A percentile compares a stretch with the other conserved stretches of the same genome.
Conservation (phyloP, 2,113 vertebrate species). For the Ciconia stormi region DNA sequence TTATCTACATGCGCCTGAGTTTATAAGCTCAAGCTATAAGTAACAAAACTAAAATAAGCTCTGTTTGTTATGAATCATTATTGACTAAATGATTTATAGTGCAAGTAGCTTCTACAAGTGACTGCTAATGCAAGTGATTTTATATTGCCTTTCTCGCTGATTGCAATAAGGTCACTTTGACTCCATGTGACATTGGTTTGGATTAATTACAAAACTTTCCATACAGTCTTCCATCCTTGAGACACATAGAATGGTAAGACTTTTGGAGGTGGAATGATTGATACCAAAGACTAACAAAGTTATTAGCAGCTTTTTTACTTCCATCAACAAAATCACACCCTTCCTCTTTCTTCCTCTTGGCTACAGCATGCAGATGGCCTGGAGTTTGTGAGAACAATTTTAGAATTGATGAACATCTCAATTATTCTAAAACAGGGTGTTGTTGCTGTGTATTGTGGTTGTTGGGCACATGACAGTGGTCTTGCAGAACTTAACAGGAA, state of each 20-base stretch:
- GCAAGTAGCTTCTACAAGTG: not conserved
- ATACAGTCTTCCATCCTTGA: not conserved
- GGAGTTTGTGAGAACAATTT: not conserved
- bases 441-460: not conserved
- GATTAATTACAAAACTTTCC: slow-evolving; percentile 19
- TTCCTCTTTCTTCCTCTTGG: not conserved
- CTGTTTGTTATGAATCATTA: slow-evolving; percentile 12
- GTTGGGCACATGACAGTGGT: not conserved
- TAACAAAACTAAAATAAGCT: not conserved
- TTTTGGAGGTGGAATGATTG: not conserved
- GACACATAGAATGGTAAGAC: not conserved
- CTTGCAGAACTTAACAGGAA: not conserved
- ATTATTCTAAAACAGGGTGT: accelerated
- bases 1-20: not conserved
- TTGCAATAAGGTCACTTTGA: slow-evolving; percentile 17
- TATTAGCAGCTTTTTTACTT: not conserved
- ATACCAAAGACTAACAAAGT: not conserved
- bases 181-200: not conserved
- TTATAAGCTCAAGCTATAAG: not conserved
- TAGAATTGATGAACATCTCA: not conserved
- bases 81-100: slow-evolving; percentile 19
- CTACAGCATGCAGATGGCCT: not conserved
- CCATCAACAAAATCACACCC: not conserved
- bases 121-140: not conserved
- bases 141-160: not conserved